Evolutionary conservation across 2,888 invertebrate genomes (phyloP), one percentile per base, ranked within the genome.

Genomic region (Nephrocerus scutellatus): DNA sequence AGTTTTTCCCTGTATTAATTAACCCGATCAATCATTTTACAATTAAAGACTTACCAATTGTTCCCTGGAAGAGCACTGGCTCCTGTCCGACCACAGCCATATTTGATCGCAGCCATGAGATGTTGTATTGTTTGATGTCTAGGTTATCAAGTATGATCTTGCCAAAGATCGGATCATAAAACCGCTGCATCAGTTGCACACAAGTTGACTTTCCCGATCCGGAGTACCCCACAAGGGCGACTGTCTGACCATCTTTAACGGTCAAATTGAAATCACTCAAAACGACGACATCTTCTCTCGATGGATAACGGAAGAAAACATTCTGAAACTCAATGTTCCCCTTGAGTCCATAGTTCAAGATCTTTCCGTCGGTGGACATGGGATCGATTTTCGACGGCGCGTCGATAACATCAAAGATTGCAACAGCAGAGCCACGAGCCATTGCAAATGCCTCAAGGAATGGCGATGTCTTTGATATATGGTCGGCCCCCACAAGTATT

Each of bases 61-160:
- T 78, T 6, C 84, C 80, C 53, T 82, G 82, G 62, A 91, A 91
- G 4, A 91, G 72, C 9, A 84, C 80, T 0, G 88, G 90, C 50
- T 91, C 90, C 62, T 91, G 90, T 0, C 86, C 84, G 3, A 91
- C 90, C 6, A 89, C 77, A 0, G 86, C 88, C 38, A 90, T 82
- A 55, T 85, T 80, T 21, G 74, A 73, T 33, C 90, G 71, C 20
- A 84, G 63, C 76, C 84, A 83, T 5, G 74, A 68, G 5, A 87
- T 75, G 60, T 87, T 85, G 43, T 87, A 62, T 37, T 75, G 72
- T 15, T 74, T 70, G 23, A 86, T 68, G 56, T 86, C 77, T 25
- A 73, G 58, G 0, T 73, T 76, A 16, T 80, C 79, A 3, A 82
- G 63, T 2, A 62, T 48, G 3, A 83, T 75, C 46, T 63, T 50